Base-by-base conservation (phyloP, 2,888 invertebrate species). In the Ecliptopera silaceata region DNA sequence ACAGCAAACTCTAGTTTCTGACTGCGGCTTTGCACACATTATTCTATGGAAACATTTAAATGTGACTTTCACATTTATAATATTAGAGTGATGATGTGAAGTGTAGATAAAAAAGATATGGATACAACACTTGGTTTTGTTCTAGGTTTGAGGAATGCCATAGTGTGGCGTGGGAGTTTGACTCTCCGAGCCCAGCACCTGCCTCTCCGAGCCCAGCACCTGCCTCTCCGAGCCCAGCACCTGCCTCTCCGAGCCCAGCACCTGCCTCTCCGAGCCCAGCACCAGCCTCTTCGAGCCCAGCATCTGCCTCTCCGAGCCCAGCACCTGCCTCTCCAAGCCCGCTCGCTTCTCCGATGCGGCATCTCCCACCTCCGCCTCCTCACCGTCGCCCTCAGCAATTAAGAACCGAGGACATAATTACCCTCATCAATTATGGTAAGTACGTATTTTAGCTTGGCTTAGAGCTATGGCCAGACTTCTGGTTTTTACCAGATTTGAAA, bases 71-170 rank as follows among this genome's bases (percentile, higher is more conserved):
- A n/a, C n/a, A n/a, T n/a, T n/a, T n/a, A n/a, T 20, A 20, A 20
- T 20, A 20, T 46, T 36, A 48, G 29, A 45, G 45, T 32, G 32
- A 45, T 45, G 17, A 32, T 45, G 32, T 44, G 44, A 45, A 45
- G 45, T 34, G 32, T 32, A 20, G 31, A 20, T 45, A 45, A 32
- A 31, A 20, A 32, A 49, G 29, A 20, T 49, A 49, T 49, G 49
- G 22, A 42, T 42, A 50, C 32, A 42, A 50, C 32, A 50, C 31
- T 31, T 50, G 49, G 42, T 42, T 50, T 50, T 50, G 49, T 50
- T 42, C 49, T 50, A 50, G 49, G 41, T 50, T 50, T 50, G 42
- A 32, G 49, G 32, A 50, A 50, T 50, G 42, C 1, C 17, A 50
- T 32, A 50, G 20, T 50, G 49, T 22, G 31, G 41, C 32, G 17